These are phyloP conservation scores for Mirounga angustirostris DNA, from an alignment of 2,113 vertebrate genomes.

Conservation along the genomic window DNA sequence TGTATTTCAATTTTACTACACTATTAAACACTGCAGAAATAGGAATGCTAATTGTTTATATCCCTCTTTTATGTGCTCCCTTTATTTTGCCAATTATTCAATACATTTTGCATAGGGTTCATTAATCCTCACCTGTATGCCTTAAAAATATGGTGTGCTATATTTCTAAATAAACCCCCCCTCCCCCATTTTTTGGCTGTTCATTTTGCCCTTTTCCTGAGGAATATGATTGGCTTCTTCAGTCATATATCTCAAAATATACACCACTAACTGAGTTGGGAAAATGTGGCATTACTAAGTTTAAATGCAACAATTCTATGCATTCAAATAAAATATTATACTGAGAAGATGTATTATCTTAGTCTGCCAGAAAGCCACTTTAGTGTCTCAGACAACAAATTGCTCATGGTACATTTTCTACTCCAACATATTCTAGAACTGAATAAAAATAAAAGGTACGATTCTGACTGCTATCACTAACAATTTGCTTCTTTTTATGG, in stretches of 20 bases:
- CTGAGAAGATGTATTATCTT: conserved; percentile 73
- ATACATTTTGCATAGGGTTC: conserved; percentile 44
- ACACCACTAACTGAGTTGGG: conserved; percentile 40
- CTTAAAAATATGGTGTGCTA: conserved; percentile 13
- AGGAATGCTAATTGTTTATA: conserved; percentile 39
- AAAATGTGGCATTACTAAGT: conserved; percentile 61
- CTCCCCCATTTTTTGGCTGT: background rate
- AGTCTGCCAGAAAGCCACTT: conserved; percentile 67
- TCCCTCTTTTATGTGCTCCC: background rate
- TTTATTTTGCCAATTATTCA: conserved; percentile 58
- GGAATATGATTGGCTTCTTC: conserved; percentile 71
- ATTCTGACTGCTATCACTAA: conserved; percentile 56
- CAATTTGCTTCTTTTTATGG: conserved; percentile 75
- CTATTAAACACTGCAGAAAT: conserved; percentile 54
- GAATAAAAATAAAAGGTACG: conserved; percentile 76
- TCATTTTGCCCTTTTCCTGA: conserved; percentile 54
- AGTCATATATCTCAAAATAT: conserved; percentile 71
- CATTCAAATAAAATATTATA: conserved; percentile 72
- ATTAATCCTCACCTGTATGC: conserved; percentile 18
- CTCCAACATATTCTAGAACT: conserved; percentile 63
- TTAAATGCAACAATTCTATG: conserved; percentile 69
- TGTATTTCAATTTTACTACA: conserved; percentile 45
- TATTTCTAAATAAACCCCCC: conserved; percentile 61
- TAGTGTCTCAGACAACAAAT: conserved; percentile 74
- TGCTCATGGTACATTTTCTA: conserved; percentile 74